Percentiles rank a stretch among this genome's conserved stretches.
phyloP scores from a whole-genome alignment of 2,888 invertebrate species.

The Drosophila cognata region DNA sequence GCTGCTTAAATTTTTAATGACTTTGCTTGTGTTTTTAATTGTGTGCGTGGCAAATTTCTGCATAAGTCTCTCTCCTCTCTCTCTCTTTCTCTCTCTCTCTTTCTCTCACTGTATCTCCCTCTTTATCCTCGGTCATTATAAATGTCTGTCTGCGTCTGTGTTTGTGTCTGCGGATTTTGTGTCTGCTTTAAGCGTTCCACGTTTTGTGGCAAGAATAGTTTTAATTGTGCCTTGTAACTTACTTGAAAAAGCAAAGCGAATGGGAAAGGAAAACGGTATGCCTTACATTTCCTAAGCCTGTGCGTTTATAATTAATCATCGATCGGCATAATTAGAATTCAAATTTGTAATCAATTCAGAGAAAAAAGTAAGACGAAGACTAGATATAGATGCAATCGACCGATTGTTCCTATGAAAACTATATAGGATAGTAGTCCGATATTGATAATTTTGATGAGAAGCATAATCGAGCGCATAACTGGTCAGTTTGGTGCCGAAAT shows the following conservation, averaged over 20 bases:
- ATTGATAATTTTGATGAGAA: accelerated
- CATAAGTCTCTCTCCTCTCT: conserved; percentile 8
- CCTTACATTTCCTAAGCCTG: not conserved
- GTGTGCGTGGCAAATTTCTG: conserved; percentile 49
- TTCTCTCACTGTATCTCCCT: too few species aligned
- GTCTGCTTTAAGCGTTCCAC: conserved; percentile 5
- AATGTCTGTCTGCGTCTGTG: conserved; percentile 4
- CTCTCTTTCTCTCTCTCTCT: too few species aligned
- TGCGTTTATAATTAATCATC: not conserved
- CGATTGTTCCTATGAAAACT: not conserved
- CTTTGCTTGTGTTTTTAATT: conserved; percentile 81
- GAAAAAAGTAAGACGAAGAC: not conserved
- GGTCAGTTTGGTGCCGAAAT: not conserved
- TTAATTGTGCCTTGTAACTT: conserved; percentile 13
- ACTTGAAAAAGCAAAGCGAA: not conserved
- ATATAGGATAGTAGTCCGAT: not conserved
- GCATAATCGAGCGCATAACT: not conserved
- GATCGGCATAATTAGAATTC: not conserved
- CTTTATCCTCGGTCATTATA: not conserved
- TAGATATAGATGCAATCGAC: not conserved
- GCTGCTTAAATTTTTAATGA: conserved; percentile 81
- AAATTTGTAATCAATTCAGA: not conserved
- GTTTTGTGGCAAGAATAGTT: conserved; percentile 4
- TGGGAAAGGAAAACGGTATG: not conserved
- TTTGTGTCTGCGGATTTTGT: conserved; percentile 3